Evolutionary conservation across 2,888 invertebrate genomes (phyloP).

Genomic region (Philhelius pedissequus): DNA sequence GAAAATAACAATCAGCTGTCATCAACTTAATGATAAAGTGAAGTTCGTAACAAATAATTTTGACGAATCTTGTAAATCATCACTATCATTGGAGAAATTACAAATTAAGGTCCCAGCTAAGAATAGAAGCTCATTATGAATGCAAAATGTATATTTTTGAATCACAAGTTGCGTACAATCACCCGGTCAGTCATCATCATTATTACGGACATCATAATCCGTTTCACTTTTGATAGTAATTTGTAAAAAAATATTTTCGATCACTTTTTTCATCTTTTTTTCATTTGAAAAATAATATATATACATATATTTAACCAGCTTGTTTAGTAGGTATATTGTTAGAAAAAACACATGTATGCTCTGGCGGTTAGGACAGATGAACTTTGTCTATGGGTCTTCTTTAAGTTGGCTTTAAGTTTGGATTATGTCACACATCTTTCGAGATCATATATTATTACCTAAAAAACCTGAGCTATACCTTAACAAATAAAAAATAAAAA

Average conservation of each 20-base stretch:
- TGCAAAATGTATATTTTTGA: background rate
- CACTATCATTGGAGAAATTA: background rate
- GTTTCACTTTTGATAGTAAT: background rate
- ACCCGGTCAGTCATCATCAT: background rate
- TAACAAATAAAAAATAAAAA: background rate
- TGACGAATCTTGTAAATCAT: background rate
- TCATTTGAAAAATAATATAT: no score
- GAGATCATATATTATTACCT: conserved; percentile 43
- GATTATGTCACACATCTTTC: conserved; percentile 54
- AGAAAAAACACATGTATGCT: conserved; percentile 2
- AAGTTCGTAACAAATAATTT: no score
- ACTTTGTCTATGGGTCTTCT: conserved; percentile 28
- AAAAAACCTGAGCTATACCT: conserved; percentile 18
- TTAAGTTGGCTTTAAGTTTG: background rate
- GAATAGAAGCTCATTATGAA: background rate
- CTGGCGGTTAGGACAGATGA: conserved; percentile 37
- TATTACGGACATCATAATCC: background rate
- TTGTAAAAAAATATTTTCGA: background rate
- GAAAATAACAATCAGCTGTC: no score
- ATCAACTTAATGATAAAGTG: no score
- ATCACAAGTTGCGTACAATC: background rate
- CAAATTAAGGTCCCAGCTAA: background rate
- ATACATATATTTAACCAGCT: no score
- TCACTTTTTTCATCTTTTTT: no score
- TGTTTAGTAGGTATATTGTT: no score